Percentiles rank a stretch among this genome's conserved stretches.
These are phyloP conservation scores for Triops longicaudatus DNA, from an alignment of 1,140 invertebrate species.

Conservation along the genomic window DNA sequence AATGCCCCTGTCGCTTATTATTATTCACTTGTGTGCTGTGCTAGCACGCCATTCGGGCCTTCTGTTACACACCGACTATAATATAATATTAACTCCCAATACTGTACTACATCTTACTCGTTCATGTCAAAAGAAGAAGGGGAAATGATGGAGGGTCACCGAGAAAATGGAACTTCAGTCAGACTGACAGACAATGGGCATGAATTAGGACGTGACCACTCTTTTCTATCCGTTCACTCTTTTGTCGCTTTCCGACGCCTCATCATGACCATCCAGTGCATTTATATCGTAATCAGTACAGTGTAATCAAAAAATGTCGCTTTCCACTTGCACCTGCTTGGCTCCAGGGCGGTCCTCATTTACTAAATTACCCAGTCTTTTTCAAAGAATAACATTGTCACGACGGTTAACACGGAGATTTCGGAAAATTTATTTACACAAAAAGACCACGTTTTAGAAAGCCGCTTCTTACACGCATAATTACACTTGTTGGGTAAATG, in stretches of 20 bases:
- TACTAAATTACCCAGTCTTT: not conserved
- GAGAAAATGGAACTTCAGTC: not conserved
- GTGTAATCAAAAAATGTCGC: not conserved
- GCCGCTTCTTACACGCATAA: not conserved
- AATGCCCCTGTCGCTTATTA: conserved; percentile 11
- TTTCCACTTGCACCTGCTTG: not conserved
- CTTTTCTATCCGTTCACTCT: not conserved
- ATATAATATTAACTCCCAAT: not conserved
- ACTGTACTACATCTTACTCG: conserved; percentile 12
- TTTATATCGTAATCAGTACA: conserved; percentile 8
- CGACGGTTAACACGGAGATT: not conserved
- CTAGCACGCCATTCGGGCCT: not conserved
- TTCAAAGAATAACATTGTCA: not conserved
- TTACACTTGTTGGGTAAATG: not conserved
- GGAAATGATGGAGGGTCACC: not conserved
- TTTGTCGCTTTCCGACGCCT: not conserved
- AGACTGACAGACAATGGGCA: not conserved
- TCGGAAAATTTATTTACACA: not conserved
- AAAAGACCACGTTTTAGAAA: not conserved
- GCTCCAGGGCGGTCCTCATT: not conserved
- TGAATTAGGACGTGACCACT: not conserved
- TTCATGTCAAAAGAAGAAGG: not conserved
- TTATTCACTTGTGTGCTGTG: conserved; percentile 15
- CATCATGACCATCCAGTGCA: not conserved
- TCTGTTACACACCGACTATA: not conserved